Evolutionary conservation across 2,797 vertebrate genomes (phyloP).

Genomic region (Neosilurus hyrtlii): DNA sequence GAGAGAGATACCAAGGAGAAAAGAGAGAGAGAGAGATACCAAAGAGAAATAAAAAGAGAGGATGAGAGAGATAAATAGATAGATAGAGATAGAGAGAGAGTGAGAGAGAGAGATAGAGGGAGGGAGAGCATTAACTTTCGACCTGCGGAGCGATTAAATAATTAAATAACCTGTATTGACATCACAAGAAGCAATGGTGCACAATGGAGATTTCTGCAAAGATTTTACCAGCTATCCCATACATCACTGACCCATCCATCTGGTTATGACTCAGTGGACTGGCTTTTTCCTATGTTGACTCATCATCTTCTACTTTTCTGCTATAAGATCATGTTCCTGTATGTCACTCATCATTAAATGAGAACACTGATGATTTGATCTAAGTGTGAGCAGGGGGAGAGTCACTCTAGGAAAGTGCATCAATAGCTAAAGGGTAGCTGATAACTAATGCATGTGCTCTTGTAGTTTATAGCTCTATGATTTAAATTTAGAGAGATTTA

Average conservation of each 20-base stretch:
- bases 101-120: slow-evolving; percentile 9
- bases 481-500: not conserved
- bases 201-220: slow-evolving; percentile 59
- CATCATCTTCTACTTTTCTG: slow-evolving; percentile 23
- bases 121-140: slow-evolving; percentile 39
- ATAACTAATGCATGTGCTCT: not conserved
- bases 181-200: slow-evolving; percentile 63
- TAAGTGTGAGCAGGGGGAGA: not conserved
- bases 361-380: not conserved
- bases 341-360: not conserved
- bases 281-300: slow-evolving; percentile 27
- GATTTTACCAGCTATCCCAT: slow-evolving; percentile 54
- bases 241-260: slow-evolving; percentile 41
- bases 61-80: not conserved
- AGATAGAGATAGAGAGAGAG: no score
- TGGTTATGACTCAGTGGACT: slow-evolving; percentile 36
- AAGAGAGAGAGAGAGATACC: no score
- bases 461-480: not conserved
- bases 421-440: not conserved
- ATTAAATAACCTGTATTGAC: slow-evolving; percentile 73
- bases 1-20: no score
- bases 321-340: slow-evolving; percentile 19
- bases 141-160: slow-evolving; percentile 69
- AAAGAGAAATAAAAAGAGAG: no score
- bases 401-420: not conserved